Conservation (phyloP, 2,797 vertebrate genomes). For the Euphonia xanthogaster region DNA sequence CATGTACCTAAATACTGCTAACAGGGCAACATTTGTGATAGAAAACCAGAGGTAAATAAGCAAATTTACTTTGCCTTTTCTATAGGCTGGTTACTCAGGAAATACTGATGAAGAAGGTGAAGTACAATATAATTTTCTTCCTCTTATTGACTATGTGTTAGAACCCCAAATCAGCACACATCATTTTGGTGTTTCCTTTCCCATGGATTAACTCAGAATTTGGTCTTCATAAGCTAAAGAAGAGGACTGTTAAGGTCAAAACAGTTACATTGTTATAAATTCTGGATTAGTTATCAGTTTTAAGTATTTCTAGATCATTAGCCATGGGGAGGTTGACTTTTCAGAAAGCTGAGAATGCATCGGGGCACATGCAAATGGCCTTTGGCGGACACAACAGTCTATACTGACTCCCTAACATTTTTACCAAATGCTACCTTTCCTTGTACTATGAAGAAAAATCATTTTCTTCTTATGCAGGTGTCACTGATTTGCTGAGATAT, state of each 20-base stretch:
- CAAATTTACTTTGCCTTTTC: neutral
- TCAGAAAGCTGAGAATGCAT: neutral
- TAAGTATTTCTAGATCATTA: neutral
- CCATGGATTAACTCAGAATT: neutral
- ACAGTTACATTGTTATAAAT: neutral
- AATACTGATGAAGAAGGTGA: neutral
- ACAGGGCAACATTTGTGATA: neutral
- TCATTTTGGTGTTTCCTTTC: neutral
- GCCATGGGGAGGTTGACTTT: neutral
- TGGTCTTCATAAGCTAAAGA: neutral
- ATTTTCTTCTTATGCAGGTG: neutral
- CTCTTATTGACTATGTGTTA: neutral
- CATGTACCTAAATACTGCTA: neutral
- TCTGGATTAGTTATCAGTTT: neutral
- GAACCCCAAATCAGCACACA: neutral
- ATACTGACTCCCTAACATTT: neutral
- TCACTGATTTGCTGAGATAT: neutral
- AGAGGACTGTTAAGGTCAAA: neutral
- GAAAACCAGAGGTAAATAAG: neutral
- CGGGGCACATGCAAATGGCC: rapidly evolving
- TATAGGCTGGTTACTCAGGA: neutral
- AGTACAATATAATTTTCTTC: neutral
- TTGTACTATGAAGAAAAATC: neutral
- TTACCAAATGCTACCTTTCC: neutral
- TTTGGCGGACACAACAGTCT: neutral